phyloP scores from a whole-genome alignment of 2,888 invertebrate genomes.

The Dicyrtomina minuta region DNA sequence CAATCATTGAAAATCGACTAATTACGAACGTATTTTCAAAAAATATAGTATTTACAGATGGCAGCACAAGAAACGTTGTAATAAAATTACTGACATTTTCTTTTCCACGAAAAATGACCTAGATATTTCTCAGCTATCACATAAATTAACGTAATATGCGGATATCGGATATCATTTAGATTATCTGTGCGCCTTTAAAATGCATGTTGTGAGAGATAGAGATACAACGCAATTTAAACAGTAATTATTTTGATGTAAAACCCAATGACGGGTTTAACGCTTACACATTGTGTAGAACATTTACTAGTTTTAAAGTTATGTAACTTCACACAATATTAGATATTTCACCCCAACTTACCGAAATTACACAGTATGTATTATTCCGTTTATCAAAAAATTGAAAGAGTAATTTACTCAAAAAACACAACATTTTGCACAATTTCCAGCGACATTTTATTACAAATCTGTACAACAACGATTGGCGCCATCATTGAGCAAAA shows the following conservation, averaged over 20 bases:
- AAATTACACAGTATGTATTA: conserved; percentile 27
- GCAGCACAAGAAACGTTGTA: conserved; percentile 26
- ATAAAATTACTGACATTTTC: conserved; percentile 10
- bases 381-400: conserved; percentile 15
- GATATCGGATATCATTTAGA: no score
- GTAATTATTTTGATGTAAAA: not conserved
- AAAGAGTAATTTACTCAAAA: conserved; percentile 18
- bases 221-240: not conserved
- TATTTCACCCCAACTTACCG: conserved; percentile 21
- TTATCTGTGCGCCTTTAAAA: no score
- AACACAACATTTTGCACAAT: conserved; percentile 39
- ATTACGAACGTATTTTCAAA: not conserved
- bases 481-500: conserved; percentile 59
- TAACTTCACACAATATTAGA: no score
- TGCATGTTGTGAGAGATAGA: no score
- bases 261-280: not conserved
- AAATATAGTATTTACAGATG: conserved; percentile 37
- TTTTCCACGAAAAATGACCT: no score
- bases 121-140: no score
- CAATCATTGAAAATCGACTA: not conserved
- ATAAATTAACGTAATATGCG: no score
- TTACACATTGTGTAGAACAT: no score
- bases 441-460: conserved; percentile 56
- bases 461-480: conserved; percentile 60
- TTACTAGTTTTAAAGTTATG: no score